phyloP scores from a whole-genome alignment of 2,888 invertebrate species.

The Ephialtes manifestator region DNA sequence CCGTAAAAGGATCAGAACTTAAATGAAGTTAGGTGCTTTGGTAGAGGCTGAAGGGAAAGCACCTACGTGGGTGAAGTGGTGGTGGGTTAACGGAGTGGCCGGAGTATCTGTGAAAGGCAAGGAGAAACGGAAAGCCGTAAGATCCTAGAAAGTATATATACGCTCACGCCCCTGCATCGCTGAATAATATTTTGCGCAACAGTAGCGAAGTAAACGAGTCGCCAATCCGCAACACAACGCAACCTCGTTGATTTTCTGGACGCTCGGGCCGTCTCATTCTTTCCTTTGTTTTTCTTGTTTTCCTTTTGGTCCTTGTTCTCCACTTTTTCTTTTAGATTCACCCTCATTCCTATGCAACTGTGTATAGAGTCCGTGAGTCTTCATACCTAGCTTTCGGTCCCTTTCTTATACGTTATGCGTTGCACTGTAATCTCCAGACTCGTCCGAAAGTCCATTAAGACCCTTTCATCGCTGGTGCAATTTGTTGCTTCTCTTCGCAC shows the following conservation, averaged over 20 bases:
- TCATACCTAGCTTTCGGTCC: constrained; percentile 21
- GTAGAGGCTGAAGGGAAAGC: constrained; percentile 31
- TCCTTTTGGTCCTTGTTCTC: constrained; percentile 1
- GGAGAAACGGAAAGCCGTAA: constrained; percentile 56
- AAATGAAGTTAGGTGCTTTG: constrained; percentile 79
- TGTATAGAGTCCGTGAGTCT: constrained; percentile 3
- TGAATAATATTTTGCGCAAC: constrained; percentile 78
- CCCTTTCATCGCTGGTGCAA: constrained; percentile 75
- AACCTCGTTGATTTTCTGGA: constrained; percentile 39
- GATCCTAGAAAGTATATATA: constrained; percentile 30
- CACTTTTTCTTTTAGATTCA: constrained; percentile 65
- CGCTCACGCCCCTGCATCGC: constrained; percentile 48
- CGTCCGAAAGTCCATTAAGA: constrained; percentile 76
- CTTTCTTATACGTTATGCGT: constrained; percentile 42
- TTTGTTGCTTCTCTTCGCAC: constrained; percentile 75
- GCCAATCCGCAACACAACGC: constrained; percentile 25
- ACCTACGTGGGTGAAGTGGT: constrained; percentile 47
- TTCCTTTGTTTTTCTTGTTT: constrained; percentile 26
- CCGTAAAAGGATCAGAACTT: constrained; percentile 80
- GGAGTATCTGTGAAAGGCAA: constrained; percentile 34
- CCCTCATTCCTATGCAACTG: constrained; percentile 26
- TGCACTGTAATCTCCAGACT: constrained; percentile 65
- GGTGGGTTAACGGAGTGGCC: constrained; percentile 28
- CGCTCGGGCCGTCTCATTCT: constrained; percentile 18
- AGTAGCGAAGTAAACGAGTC: constrained; percentile 50